Conservation (phyloP, 2,797 vertebrate species). For the Lepilemur ruficaudatus region DNA sequence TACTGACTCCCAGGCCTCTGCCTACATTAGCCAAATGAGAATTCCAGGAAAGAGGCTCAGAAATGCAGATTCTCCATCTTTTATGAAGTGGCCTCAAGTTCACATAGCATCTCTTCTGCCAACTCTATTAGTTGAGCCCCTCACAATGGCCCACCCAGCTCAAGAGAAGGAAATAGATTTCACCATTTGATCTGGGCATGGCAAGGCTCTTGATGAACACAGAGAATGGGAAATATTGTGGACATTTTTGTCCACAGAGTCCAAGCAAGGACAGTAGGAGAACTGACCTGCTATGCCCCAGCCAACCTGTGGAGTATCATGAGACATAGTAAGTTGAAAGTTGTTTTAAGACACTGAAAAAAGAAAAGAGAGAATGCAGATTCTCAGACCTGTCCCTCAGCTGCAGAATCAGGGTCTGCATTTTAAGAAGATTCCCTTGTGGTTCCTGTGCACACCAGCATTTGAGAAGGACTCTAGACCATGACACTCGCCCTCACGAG, state of each 20-base stretch:
- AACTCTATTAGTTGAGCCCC: background rate
- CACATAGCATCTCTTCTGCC: background rate
- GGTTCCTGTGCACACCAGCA: background rate
- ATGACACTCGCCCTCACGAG: background rate
- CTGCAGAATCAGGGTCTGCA: background rate
- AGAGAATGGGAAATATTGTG: background rate
- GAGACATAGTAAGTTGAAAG: background rate
- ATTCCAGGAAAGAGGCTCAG: background rate
- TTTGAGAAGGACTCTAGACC: background rate
- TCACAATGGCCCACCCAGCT: background rate
- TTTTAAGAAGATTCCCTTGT: background rate
- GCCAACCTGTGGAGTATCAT: background rate
- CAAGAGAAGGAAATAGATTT: background rate
- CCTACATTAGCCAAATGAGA: background rate
- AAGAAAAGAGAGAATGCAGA: background rate
- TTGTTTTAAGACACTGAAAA: background rate
- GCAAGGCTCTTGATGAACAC: background rate
- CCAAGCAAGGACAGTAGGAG: background rate
- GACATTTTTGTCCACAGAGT: background rate
- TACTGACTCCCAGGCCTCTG: background rate
- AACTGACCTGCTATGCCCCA: background rate
- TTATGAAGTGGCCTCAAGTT: background rate
- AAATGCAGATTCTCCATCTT: background rate
- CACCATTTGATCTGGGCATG: background rate
- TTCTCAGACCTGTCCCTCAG: background rate